Evolutionary conservation across 2,888 invertebrate genomes (phyloP).

Genomic region (Sussaba pulchella): DNA sequence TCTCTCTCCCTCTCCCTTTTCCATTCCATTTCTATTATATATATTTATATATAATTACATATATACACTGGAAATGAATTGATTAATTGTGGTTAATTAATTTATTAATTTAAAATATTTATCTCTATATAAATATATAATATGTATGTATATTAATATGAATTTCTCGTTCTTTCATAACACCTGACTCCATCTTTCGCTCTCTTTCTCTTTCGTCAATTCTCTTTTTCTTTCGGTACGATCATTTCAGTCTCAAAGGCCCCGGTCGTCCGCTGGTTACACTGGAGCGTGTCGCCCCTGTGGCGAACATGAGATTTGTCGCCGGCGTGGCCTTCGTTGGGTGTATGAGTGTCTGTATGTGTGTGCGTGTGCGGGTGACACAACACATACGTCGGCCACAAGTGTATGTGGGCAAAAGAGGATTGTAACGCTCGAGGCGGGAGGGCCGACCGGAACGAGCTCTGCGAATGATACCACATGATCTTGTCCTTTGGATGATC

Average conservation of each 20-base stretch:
- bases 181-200: too few relatives aligned
- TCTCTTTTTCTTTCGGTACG: constrained; percentile 49
- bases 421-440: constrained; percentile 44
- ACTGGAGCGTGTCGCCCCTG: constrained; percentile 67
- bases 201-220: background rate
- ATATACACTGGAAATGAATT: too few relatives aligned
- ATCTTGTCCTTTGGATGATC: constrained; percentile 59
- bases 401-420: constrained; percentile 46
- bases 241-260: constrained; percentile 62
- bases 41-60: too few relatives aligned
- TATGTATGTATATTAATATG: too few relatives aligned
- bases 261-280: constrained; percentile 58
- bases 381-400: too few relatives aligned
- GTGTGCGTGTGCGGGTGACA: too few relatives aligned
- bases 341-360: background rate
- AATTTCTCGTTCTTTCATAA: too few relatives aligned
- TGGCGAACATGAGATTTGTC: constrained; percentile 62
- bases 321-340: constrained; percentile 25
- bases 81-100: too few relatives aligned
- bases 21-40: too few relatives aligned
- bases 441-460: constrained; percentile 21
- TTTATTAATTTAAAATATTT: too few relatives aligned
- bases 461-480: constrained; percentile 28
- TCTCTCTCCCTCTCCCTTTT: too few relatives aligned
- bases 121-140: too few relatives aligned